Evolutionary conservation across 2,888 invertebrate genomes (phyloP).

Genomic region (Standfussiana lucernea): DNA sequence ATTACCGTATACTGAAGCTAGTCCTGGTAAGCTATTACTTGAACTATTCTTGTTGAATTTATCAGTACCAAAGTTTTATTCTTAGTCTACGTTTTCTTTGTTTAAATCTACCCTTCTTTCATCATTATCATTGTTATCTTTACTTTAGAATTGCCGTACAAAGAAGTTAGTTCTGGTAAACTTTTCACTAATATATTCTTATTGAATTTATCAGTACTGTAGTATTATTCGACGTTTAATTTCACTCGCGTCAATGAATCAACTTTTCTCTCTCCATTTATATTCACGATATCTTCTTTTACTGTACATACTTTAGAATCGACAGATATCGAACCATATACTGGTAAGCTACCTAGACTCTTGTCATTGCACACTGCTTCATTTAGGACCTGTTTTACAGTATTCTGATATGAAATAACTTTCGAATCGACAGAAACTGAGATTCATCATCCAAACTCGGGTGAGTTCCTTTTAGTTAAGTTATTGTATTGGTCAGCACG

Average conservation of each 20-base stretch:
- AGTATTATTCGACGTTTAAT: neutral
- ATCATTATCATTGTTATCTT: neutral
- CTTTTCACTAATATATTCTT: neutral
- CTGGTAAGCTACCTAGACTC: conserved; percentile 5
- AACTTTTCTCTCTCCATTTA: too few species aligned
- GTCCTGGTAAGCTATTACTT: neutral
- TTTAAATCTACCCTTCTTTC: neutral
- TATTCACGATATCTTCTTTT: neutral
- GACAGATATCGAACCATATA: neutral
- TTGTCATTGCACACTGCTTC: neutral
- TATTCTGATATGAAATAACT: neutral
- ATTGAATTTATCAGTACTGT: neutral
- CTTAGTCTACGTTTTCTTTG: neutral
- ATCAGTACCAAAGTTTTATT: neutral
- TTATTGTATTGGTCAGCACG: neutral
- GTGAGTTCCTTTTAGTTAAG: conserved; percentile 10
- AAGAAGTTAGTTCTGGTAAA: conserved; percentile 8
- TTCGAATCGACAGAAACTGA: neutral
- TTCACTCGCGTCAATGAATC: neutral
- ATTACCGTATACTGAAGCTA: neutral
- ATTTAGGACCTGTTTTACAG: neutral
- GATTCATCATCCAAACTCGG: neutral
- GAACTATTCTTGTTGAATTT: neutral
- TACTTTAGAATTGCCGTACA: neutral
- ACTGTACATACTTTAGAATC: neutral